phyloP scores from a whole-genome alignment of 2,888 invertebrate genomes.

The Athalia circularis region DNA sequence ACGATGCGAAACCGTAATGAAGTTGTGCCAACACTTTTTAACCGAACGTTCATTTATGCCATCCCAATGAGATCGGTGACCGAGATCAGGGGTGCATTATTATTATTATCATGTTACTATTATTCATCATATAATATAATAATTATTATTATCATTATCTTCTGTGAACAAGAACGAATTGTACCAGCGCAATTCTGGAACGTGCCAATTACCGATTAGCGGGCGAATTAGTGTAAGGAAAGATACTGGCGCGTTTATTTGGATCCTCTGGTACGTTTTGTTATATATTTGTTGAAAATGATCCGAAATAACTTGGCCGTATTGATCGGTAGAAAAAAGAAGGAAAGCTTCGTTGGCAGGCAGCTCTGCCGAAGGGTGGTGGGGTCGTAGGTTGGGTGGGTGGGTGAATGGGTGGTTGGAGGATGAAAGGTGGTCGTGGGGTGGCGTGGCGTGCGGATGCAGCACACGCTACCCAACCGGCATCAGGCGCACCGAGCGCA shows the following conservation, averaged over 20 bases:
- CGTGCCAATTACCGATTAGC: too few relatives aligned
- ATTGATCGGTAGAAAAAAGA: constrained; percentile 31
- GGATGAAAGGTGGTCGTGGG: constrained; percentile 39
- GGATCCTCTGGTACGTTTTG: not conserved
- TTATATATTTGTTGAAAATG: constrained; percentile 60
- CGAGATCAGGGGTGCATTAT: too few relatives aligned
- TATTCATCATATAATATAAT: too few relatives aligned
- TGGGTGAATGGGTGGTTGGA: constrained; percentile 15
- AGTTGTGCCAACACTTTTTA: too few relatives aligned
- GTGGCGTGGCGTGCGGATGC: constrained; percentile 52
- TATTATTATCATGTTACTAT: too few relatives aligned
- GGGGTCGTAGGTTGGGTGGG: not conserved
- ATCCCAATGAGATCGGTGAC: too few relatives aligned
- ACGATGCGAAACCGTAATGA: too few relatives aligned
- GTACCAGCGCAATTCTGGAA: too few relatives aligned
- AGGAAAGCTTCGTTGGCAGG: constrained; percentile 57
- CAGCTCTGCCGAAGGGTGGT: constrained; percentile 43
- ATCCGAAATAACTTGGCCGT: constrained; percentile 65
- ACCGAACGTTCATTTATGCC: too few relatives aligned
- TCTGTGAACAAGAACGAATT: too few relatives aligned
- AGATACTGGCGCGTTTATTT: not conserved
- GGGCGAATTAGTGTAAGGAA: not conserved
- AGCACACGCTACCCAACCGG: constrained; percentile 58
- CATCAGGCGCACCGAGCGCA: constrained; percentile 60
- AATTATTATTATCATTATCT: too few relatives aligned